Percentiles rank a stretch among this genome's conserved stretches.
Conservation (phyloP, 2,888 invertebrate species). For the Polydrusus pterygomalis region DNA sequence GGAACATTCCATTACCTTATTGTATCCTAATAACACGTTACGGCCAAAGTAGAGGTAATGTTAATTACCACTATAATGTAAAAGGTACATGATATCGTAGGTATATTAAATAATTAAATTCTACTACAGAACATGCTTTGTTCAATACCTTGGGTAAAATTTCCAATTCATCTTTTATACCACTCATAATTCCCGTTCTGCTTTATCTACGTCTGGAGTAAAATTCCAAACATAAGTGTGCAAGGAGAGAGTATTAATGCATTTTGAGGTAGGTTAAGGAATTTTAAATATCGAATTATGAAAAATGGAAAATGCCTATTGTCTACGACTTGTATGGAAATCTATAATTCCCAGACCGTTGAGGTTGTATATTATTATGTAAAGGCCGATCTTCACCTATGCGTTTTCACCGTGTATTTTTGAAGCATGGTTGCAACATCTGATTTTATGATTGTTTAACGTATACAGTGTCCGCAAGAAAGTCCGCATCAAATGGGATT, state of each 20-base stretch:
- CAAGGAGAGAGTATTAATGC: slow-evolving; percentile 29
- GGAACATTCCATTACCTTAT: slow-evolving; percentile 39
- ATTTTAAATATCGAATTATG: slow-evolving; percentile 17
- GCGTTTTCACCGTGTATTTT: too few species aligned
- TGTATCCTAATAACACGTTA: slow-evolving; percentile 34
- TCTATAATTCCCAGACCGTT: not conserved
- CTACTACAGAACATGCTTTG: slow-evolving; percentile 4
- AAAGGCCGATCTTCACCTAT: too few species aligned
- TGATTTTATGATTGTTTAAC: too few species aligned
- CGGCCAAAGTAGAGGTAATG: slow-evolving; percentile 26
- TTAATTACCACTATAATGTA: slow-evolving; percentile 26
- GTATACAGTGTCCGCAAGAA: too few species aligned
- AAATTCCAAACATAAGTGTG: slow-evolving; percentile 42
- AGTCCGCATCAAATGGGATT: too few species aligned
- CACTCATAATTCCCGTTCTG: slow-evolving; percentile 30
- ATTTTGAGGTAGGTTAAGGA: slow-evolving; percentile 32
- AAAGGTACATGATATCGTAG: too few species aligned
- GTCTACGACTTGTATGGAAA: not conserved
- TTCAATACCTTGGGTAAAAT: slow-evolving; percentile 19
- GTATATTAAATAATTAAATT: slow-evolving; percentile 18
- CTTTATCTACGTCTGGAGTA: slow-evolving; percentile 26
- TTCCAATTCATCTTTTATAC: slow-evolving; percentile 28
- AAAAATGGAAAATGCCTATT: not conserved
- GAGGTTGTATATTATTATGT: too few species aligned
- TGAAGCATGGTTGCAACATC: too few species aligned